Percentiles rank a stretch among this genome's conserved stretches.
Evolutionary conservation across 2,888 invertebrate genomes (phyloP).

Genomic region (Hyposoter didymator): DNA sequence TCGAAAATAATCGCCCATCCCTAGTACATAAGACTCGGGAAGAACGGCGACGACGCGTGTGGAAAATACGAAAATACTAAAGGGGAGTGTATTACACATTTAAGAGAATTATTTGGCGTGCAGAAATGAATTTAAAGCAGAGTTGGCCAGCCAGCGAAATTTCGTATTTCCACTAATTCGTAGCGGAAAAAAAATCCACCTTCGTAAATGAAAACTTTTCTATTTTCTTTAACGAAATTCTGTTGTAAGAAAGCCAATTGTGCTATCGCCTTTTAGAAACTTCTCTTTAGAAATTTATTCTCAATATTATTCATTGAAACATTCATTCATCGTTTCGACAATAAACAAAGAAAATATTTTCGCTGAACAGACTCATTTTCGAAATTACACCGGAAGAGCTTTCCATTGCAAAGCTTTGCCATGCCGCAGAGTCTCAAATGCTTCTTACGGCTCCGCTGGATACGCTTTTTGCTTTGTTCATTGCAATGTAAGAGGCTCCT

Average conservation of each 20-base stretch:
- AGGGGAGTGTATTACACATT: conserved; percentile 4
- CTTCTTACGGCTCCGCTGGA: conserved; percentile 56
- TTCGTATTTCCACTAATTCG: conserved; percentile 18
- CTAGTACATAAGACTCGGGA: conserved; percentile 17
- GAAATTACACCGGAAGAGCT: conserved; percentile 1
- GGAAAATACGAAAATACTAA: conserved; percentile 63
- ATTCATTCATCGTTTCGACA: not conserved
- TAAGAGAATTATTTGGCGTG: conserved; percentile 61
- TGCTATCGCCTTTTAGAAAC: not conserved
- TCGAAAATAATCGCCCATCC: too few relatives aligned
- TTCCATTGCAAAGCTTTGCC: conserved; percentile 49
- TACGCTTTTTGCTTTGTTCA: conserved; percentile 22
- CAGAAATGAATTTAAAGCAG: conserved; percentile 64
- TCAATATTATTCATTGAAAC: not conserved
- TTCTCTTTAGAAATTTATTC: not conserved
- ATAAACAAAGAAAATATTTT: not conserved
- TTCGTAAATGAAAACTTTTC: not conserved
- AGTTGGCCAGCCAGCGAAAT: conserved; percentile 26
- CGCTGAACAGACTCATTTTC: not conserved
- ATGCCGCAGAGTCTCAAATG: conserved; percentile 55
- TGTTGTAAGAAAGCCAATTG: not conserved
- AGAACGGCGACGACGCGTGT: conserved; percentile 60
- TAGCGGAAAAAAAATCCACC: not conserved
- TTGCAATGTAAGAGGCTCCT: conserved; percentile 43
- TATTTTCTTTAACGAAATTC: not conserved